These are phyloP conservation scores for Lasioglossum figueresi DNA, from an alignment of 2,888 invertebrate species.

Conservation along the genomic window DNA sequence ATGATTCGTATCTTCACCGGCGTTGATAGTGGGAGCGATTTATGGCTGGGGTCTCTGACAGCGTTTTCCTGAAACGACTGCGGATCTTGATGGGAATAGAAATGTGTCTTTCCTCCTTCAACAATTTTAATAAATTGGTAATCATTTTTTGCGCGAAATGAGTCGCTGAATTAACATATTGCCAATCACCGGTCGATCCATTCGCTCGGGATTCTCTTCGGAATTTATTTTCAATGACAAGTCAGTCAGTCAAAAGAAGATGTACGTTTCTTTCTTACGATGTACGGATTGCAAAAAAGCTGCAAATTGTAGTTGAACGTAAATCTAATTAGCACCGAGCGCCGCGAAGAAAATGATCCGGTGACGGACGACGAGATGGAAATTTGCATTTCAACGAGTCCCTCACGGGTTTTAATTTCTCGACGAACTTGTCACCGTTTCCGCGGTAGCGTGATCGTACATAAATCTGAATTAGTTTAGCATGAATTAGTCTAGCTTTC, in stretches of 20 bases:
- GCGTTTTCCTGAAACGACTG: background rate
- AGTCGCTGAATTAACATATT: background rate
- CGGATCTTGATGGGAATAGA: background rate
- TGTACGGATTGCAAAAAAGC: background rate
- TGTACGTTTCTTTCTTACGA: background rate
- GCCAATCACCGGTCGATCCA: background rate
- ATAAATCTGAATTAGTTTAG: background rate
- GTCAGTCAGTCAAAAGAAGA: background rate
- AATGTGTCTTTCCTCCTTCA: no score
- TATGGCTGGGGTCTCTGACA: background rate
- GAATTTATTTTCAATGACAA: background rate
- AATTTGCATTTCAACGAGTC: background rate
- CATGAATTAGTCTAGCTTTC: no score
- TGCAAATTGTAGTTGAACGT: background rate
- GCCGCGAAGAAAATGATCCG: background rate
- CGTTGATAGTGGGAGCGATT: background rate
- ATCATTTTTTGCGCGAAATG: background rate
- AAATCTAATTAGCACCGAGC: background rate
- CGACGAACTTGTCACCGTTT: background rate
- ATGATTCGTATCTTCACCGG: background rate
- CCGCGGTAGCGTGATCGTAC: background rate
- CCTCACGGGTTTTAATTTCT: background rate
- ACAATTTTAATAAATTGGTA: no score
- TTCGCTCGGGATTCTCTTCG: background rate
- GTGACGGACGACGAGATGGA: background rate